Conservation (phyloP, 2,113 vertebrate species). For the Pelvicachromis taeniatus region DNA sequence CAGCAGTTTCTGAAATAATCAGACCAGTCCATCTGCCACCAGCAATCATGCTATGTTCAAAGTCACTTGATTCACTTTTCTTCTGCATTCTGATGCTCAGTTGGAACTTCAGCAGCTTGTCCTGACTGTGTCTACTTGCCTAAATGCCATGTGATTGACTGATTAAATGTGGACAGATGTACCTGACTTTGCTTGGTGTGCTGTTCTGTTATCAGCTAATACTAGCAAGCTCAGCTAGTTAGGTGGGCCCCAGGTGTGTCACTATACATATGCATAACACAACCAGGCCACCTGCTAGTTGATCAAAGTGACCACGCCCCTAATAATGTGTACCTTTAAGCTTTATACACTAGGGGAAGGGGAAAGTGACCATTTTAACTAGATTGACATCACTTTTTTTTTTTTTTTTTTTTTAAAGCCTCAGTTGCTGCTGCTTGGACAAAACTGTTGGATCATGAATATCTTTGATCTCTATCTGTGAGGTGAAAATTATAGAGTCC, state of each 20-base stretch:
- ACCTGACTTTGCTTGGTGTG: not conserved
- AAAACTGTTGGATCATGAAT: not conserved
- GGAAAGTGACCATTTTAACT: not conserved
- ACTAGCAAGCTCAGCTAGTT: not conserved
- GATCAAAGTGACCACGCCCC: fast-evolving
- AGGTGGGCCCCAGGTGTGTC: not conserved
- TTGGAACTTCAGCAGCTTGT: not conserved
- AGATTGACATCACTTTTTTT: not conserved
- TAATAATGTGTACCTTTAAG: not conserved
- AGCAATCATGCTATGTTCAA: not conserved
- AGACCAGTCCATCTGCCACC: not conserved
- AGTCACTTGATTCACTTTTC: not conserved
- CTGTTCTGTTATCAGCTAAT: not conserved
- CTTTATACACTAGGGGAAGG: not conserved
- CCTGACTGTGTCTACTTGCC: not conserved
- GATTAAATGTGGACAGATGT: not conserved
- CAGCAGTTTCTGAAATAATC: not conserved
- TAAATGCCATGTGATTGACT: not conserved
- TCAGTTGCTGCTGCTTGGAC: not conserved
- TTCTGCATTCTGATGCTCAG: not conserved
- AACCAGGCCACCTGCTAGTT: not conserved
- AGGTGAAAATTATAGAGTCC: not conserved
- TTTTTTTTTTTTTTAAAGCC: not conserved
- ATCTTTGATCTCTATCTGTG: not conserved
- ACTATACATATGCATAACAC: not conserved